Evolutionary conservation across 2,888 invertebrate genomes (phyloP).

Genomic region (Papilio demoleus): DNA sequence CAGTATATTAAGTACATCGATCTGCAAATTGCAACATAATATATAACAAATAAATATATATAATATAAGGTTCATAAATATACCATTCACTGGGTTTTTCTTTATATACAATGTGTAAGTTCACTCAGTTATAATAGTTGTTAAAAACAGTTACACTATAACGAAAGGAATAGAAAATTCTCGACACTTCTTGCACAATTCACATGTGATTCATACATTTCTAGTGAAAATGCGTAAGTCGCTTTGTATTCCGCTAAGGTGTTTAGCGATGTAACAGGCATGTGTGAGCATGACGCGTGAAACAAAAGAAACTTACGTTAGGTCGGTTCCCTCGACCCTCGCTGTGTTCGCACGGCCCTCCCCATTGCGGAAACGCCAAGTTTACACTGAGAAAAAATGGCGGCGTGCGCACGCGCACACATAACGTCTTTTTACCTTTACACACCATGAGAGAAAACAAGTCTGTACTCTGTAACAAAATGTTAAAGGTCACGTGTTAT

Average conservation of each 20-base stretch:
- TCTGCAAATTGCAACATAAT: background rate
- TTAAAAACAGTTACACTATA: slow-evolving; percentile 7
- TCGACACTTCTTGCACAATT: slow-evolving; percentile 10
- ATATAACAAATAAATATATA: background rate
- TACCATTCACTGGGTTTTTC: background rate
- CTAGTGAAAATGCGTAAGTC: slow-evolving; percentile 27
- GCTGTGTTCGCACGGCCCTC: slow-evolving; percentile 70
- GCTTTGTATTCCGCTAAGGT: slow-evolving; percentile 39
- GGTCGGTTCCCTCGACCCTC: slow-evolving; percentile 72
- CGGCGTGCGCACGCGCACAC: slow-evolving; percentile 60
- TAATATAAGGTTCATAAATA: too few relatives aligned
- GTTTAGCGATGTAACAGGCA: slow-evolving; percentile 39
- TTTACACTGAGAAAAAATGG: slow-evolving; percentile 66
- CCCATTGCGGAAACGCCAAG: slow-evolving; percentile 69
- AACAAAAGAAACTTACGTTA: slow-evolving; percentile 73
- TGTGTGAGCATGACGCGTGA: slow-evolving; percentile 51
- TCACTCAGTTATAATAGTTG: background rate
- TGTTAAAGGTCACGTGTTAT: slow-evolving; percentile 15
- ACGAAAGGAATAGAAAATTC: slow-evolving; percentile 35
- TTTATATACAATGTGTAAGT: background rate
- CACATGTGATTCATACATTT: slow-evolving; percentile 27
- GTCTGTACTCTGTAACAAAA: slow-evolving; percentile 17
- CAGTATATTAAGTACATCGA: too few relatives aligned
- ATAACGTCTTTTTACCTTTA: slow-evolving; percentile 55
- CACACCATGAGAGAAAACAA: slow-evolving; percentile 45